These are phyloP conservation scores for Scaptodrosophila lebanonensis DNA, from an alignment of 1,140 invertebrate species.

Conservation along the genomic window DNA sequence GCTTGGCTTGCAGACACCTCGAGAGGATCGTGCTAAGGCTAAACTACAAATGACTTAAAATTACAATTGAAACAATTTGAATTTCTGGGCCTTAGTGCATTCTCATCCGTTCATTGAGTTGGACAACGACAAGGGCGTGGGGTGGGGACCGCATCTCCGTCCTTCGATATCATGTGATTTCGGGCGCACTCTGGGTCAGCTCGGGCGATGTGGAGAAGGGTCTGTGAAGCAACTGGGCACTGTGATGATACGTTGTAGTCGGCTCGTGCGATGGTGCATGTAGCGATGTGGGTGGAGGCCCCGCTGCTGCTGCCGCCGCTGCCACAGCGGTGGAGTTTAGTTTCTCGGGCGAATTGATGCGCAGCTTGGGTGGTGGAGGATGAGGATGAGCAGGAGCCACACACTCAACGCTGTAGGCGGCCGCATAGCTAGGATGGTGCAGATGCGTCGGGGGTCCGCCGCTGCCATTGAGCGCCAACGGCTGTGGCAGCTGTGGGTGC, in stretches of 20 bases:
- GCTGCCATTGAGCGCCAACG: slow-evolving; percentile 63
- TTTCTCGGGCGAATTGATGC: slow-evolving; percentile 77
- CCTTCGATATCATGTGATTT: slow-evolving; percentile 78
- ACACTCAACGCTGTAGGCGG: slow-evolving; percentile 70
- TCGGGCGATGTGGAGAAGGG: slow-evolving; percentile 79
- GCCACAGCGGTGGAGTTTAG: slow-evolving; percentile 72
- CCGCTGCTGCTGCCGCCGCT: slow-evolving; percentile 35
- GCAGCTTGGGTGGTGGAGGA: slow-evolving; percentile 77
- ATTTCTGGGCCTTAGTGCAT: slow-evolving; percentile 60
- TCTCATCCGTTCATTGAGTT: not conserved
- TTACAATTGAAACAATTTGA: slow-evolving; percentile 70
- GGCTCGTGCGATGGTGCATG: slow-evolving; percentile 17
- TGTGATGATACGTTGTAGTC: slow-evolving; percentile 59
- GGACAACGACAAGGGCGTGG: not conserved
- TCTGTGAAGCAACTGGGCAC: slow-evolving; percentile 77
- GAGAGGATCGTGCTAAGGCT: slow-evolving; percentile 15
- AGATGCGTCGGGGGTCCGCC: slow-evolving; percentile 54
- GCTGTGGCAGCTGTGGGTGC: slow-evolving; percentile 74
- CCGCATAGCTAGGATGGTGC: slow-evolving; percentile 73
- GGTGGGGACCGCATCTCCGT: slow-evolving; percentile 31
- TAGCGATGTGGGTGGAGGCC: slow-evolving; percentile 29
- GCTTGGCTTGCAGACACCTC: slow-evolving; percentile 16
- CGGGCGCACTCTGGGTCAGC: slow-evolving; percentile 65
- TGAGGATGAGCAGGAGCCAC: slow-evolving; percentile 31
- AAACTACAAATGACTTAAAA: slow-evolving; percentile 58